These are phyloP conservation scores for Myxocyprinus asiaticus DNA, from an alignment of 2,113 vertebrate species.

Conservation along the genomic window DNA sequence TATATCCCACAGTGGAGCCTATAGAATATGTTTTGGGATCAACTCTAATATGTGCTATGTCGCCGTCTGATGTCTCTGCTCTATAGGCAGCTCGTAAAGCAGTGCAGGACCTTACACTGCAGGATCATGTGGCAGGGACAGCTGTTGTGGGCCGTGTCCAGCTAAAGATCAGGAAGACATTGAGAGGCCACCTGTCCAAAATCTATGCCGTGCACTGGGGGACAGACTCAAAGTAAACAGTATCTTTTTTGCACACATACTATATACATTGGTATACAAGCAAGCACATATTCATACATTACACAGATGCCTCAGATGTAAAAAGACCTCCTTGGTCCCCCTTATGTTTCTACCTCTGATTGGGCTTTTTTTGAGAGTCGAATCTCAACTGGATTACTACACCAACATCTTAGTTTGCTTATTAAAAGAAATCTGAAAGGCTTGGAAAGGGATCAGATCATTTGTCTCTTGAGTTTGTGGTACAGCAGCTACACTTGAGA, in stretches of 20 bases:
- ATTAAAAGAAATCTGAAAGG: neutral
- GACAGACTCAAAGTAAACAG: constrained; percentile 87
- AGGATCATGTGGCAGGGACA: constrained; percentile 79
- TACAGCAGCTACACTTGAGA: neutral
- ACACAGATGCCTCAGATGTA: too few species aligned
- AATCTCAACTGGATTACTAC: neutral
- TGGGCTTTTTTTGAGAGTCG: neutral
- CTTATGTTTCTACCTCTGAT: too few species aligned
- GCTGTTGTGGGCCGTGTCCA: constrained; percentile 85
- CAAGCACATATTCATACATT: too few species aligned
- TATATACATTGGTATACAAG: too few species aligned
- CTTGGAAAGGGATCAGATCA: neutral
- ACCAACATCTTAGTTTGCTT: too few species aligned
- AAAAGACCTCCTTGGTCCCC: too few species aligned
- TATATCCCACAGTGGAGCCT: too few species aligned
- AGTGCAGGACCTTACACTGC: constrained; percentile 85
- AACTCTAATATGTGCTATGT: neutral
- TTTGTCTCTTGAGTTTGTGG: neutral
- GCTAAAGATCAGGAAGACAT: constrained; percentile 88
- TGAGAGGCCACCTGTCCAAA: constrained; percentile 94
- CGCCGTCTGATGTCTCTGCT: neutral
- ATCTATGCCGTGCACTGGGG: constrained; percentile 98
- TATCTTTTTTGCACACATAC: neutral
- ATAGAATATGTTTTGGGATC: neutral
- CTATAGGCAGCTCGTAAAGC: constrained; percentile 89